Base-by-base conservation (phyloP, 92 coral and sea anemone genomes). In the Micromussa lordhowensis region DNA sequence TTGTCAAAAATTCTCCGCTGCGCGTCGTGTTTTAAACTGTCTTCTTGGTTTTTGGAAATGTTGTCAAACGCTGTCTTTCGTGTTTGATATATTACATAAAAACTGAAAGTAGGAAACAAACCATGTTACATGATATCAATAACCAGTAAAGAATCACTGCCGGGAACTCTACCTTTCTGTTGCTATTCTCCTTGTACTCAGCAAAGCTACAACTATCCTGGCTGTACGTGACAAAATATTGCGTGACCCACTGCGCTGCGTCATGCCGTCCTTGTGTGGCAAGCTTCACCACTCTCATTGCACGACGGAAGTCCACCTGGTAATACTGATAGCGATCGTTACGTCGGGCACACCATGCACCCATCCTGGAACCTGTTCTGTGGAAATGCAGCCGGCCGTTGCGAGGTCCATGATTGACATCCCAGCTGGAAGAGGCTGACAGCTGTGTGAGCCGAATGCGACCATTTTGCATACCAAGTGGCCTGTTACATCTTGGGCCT, bases 401-500 rank as follows among this genome's bases (percentile, higher is more conserved):
- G 57, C 78, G 86, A 49, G 96, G 94, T 17, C 82, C 92, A n/a
- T 91, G 90, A 63, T 91, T 85, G 13, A 79, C 55, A 77, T 90
- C 92, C 90, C 90, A 85, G 88, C 90, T 88, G 1, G 96, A 93
- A 0, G 96, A 88, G 32, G 96, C 94, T 21, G 90, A 83, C 21
- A 93, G 89, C 59, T 93, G 96, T 22, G 87, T 74, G 66, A 79
- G 54, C 26, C 90, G 87, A 68, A 93, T 58, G 77, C 82, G 85
- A 12, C 96, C 94, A 78, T 85, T 93, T 34, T 88, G 92, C 88
- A 93, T 72, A 55, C 94, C 94, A 6, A 93, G 63, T 55, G 94
- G 85, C 19, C 57, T 84, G 81, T 93, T 85, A 75, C 96, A 93
- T 58, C 96, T 92, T 57, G 92, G 90, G 13, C 96, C 96, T 93